phyloP scores from a whole-genome alignment of 2,888 invertebrate genomes.

The Cremastinae sp. region DNA sequence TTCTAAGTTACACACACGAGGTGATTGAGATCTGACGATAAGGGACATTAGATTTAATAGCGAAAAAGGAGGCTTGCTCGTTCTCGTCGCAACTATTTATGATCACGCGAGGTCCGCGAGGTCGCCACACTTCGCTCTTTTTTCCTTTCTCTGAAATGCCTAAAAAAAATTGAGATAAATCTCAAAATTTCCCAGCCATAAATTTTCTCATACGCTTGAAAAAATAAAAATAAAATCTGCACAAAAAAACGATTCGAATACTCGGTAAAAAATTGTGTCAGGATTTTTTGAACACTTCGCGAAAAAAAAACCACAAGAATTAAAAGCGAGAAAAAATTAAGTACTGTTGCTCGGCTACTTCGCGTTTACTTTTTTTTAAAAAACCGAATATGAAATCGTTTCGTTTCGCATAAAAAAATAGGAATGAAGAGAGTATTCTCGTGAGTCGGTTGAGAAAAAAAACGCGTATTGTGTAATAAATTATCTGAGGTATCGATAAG shows the following conservation, averaged over 20 bases:
- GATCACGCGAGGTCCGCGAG: constrained; percentile 59
- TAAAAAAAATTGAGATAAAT: neutral
- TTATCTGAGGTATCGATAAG: constrained; percentile 76
- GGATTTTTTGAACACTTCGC: too few species aligned
- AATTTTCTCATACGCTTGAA: too few species aligned
- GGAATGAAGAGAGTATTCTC: constrained; percentile 18
- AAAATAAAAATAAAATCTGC: too few species aligned
- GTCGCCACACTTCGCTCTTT: constrained; percentile 34
- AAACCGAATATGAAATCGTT: too few species aligned
- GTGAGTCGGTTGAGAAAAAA: constrained; percentile 49
- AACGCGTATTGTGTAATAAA: constrained; percentile 72
- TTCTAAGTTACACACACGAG: constrained; percentile 39
- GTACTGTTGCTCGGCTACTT: too few species aligned
- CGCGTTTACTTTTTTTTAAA: too few species aligned
- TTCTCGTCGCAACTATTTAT: constrained; percentile 46
- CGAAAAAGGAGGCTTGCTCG: constrained; percentile 54
- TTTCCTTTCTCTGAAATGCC: constrained; percentile 14
- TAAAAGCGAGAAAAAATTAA: too few species aligned
- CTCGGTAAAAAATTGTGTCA: too few species aligned
- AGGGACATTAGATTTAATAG: constrained; percentile 61
- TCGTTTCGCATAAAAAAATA: too few species aligned
- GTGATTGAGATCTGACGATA: constrained; percentile 60
- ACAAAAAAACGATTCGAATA: too few species aligned
- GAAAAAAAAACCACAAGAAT: too few species aligned
- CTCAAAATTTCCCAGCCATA: too few species aligned